phyloP scores from a whole-genome alignment of 1,140 invertebrate genomes.

The Hylaeus volcanicus region DNA sequence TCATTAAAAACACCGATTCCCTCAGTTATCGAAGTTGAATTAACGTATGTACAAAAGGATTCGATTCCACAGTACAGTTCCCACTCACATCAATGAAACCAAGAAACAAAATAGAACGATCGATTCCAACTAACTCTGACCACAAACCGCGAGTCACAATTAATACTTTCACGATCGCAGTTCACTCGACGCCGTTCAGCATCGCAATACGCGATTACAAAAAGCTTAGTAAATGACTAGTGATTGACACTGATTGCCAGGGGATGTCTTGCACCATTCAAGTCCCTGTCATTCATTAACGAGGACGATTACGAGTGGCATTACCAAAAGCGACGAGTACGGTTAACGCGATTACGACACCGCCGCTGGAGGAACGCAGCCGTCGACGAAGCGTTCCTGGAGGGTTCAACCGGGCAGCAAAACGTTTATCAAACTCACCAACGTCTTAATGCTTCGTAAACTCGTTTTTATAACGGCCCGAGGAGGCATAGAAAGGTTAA shows the following conservation, averaged over 20 bases:
- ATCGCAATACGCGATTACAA: background rate
- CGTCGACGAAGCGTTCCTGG: background rate
- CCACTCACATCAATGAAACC: too few relatives aligned
- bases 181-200: background rate
- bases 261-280: slow-evolving; percentile 26
- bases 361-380: background rate
- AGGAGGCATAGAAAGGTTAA: slow-evolving; percentile 39
- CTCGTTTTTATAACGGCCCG: slow-evolving; percentile 47
- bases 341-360: slow-evolving; percentile 48
- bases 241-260: slow-evolving; percentile 66
- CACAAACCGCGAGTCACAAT: background rate
- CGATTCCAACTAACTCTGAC: too few relatives aligned
- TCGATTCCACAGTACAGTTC: too few relatives aligned
- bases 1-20: too few relatives aligned
- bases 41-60: too few relatives aligned
- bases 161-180: background rate
- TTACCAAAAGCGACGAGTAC: slow-evolving; percentile 57
- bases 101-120: too few relatives aligned
- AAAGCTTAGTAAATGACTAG: slow-evolving; percentile 1
- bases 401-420: background rate
- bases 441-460: slow-evolving; percentile 54
- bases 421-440: slow-evolving; percentile 41
- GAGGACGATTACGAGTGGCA: slow-evolving; percentile 46
- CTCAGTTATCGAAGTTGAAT: too few relatives aligned
- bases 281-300: slow-evolving; percentile 52